Conservation (phyloP, 2,797 vertebrate genomes). For the Urocyon cinereoargenteus region DNA sequence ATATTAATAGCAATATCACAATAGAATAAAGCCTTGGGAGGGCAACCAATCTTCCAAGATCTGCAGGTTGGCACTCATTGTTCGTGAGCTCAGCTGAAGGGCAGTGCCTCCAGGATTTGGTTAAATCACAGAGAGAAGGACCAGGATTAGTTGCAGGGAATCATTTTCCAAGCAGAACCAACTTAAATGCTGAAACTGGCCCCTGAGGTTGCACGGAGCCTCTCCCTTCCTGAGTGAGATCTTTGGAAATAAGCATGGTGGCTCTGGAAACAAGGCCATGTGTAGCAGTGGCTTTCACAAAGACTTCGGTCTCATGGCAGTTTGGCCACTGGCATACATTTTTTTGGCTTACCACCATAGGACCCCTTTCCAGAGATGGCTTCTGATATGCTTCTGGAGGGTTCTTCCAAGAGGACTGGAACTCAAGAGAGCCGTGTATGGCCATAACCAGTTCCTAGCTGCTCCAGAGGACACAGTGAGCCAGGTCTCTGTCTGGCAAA, state of each 20-base stretch:
- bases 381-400: background rate
- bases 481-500: background rate
- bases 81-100: background rate
- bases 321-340: background rate
- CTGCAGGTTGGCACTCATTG: constrained; percentile 3
- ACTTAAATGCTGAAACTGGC: background rate
- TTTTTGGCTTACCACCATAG: background rate
- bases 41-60: background rate
- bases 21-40: constrained; percentile 45
- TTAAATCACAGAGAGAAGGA: constrained; percentile 13
- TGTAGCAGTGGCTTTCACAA: background rate
- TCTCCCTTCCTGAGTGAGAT: constrained; percentile 40
- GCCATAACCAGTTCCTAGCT: background rate
- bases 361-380: background rate
- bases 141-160: constrained; percentile 53
- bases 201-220: background rate
- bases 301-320: background rate
- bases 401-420: background rate
- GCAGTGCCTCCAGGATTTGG: constrained; percentile 21
- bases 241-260: background rate
- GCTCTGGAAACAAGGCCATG: background rate
- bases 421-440: background rate
- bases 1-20: constrained; percentile 76
- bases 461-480: background rate
- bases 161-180: constrained; percentile 29